phyloP scores from a whole-genome alignment of 2,888 invertebrate genomes.

The Thera obeliscata region DNA sequence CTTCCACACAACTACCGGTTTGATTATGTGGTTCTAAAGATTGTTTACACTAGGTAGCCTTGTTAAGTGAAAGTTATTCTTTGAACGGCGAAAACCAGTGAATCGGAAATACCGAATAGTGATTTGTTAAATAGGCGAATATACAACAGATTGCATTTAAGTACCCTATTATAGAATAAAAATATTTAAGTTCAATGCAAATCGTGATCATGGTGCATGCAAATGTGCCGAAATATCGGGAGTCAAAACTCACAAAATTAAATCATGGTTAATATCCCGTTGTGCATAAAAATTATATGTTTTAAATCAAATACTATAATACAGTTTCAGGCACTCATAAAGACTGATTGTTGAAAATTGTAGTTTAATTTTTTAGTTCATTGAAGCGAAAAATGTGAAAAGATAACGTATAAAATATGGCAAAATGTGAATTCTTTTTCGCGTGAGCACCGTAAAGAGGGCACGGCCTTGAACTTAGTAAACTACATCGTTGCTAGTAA shows the following conservation, averaged over 20 bases:
- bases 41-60: constrained; percentile 25
- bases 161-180: too few species aligned
- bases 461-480: constrained; percentile 36
- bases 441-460: constrained; percentile 19
- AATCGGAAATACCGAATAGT: constrained; percentile 23
- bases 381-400: constrained; percentile 1
- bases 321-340: background rate
- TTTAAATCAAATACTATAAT: too few species aligned
- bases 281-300: too few species aligned
- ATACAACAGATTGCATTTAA: background rate
- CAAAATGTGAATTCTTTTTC: constrained; percentile 10
- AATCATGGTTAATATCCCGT: too few species aligned
- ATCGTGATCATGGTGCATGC: too few species aligned
- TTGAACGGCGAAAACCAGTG: constrained; percentile 23
- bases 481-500: constrained; percentile 19
- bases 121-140: constrained; percentile 9
- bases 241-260: too few species aligned
- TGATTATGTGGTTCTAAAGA: constrained; percentile 23
- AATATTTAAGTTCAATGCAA: too few species aligned
- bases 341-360: background rate
- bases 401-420: constrained; percentile 6
- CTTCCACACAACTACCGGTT: constrained; percentile 30
- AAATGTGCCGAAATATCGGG: too few species aligned
- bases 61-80: constrained; percentile 34
- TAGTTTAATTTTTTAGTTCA: background rate